Evolutionary conservation across 1,140 invertebrate genomes (phyloP), one percentile per base, ranked within the genome.

Genomic region (Radopholus similis): DNA sequence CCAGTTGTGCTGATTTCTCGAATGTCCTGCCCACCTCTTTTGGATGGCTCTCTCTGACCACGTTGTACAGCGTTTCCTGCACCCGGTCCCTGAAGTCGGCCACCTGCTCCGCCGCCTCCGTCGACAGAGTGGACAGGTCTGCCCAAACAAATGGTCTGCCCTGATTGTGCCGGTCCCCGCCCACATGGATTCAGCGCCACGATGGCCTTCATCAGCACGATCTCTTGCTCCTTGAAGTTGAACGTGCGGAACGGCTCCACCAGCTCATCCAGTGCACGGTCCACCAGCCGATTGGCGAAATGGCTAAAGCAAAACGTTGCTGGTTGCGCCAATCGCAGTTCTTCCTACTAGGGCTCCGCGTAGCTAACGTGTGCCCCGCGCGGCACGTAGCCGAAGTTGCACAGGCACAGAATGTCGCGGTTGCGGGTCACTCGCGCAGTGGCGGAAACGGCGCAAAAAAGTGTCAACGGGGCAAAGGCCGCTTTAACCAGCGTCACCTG

Each of bases 151-250:
- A 73, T 69, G 42, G 18, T 30, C 28, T 18, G 23, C 23, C 30
- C 11, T 62, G 59, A 56, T 28, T 23, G 9, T n/a, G n/a, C n/a
- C n/a, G n/a, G n/a, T n/a, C n/a, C 23, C 56, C 26, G 66, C 71
- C 54, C 60, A 78, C 77, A 72, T 37, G 81, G 78, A 68, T 81
- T 81, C 18, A 81, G 60, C 8, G 73, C 64, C 21, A 83, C 71
- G 37, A 81, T 81, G 4, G 78, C 81, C 60, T 83, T 83, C 62
- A 81, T 68, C 11, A 83, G 55, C n/a, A 75, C 66, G 15, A 75
- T 62, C 64, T 81, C 78, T 47, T 83, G 80, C n/a, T 81, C 78
- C 68, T 78, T 83, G 35, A 81, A 68, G 56, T 82, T 78, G 67
- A 81, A 81, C 40, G 77, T 67, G 23, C 75, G 47, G 51, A 81